Evolutionary conservation across 1,140 invertebrate species (phyloP).

Genomic region (Meloidogyne chitwoodi): DNA sequence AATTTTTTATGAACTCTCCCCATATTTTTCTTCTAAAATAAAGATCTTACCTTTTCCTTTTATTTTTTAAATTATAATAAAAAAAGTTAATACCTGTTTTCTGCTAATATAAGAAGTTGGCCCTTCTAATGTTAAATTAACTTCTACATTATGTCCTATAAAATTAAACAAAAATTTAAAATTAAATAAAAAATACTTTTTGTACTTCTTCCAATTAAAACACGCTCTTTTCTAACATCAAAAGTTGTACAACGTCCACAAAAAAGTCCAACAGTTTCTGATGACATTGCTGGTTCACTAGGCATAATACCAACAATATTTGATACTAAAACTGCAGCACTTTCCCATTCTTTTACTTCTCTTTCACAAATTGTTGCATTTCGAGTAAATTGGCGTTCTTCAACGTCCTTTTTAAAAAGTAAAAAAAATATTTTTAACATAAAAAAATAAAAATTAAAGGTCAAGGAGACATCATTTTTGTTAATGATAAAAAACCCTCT

Average conservation of each 20-base stretch:
- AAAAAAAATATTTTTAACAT: no score
- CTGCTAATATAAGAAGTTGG: slow-evolving; percentile 55
- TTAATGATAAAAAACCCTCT: no score
- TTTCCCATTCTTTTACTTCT: slow-evolving; percentile 57
- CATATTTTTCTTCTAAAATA: no score
- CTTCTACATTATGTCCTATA: slow-evolving; percentile 79
- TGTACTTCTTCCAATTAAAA: slow-evolving; percentile 66
- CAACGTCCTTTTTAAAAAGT: slow-evolving; percentile 31
- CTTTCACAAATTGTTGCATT: slow-evolving; percentile 50
- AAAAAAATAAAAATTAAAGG: no score
- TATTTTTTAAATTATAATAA: no score
- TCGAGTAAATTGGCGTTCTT: slow-evolving; percentile 33
- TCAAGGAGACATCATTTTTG: no score
- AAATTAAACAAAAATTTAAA: neutral
- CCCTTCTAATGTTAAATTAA: slow-evolving; percentile 84
- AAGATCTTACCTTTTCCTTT: no score
- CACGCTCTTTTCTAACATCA: slow-evolving; percentile 87
- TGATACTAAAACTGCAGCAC: slow-evolving; percentile 24
- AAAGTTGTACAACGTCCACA: slow-evolving; percentile 84
- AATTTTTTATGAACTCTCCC: no score
- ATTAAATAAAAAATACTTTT: slow-evolving; percentile 60
- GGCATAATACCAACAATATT: slow-evolving; percentile 30
- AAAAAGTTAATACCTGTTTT: slow-evolving; percentile 28
- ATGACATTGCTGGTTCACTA: slow-evolving; percentile 30
- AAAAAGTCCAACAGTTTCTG: slow-evolving; percentile 72